Percentiles rank a stretch among this genome's conserved stretches.
Conservation (phyloP, 1,140 invertebrate genomes). For the Acromyrmex heyeri region DNA sequence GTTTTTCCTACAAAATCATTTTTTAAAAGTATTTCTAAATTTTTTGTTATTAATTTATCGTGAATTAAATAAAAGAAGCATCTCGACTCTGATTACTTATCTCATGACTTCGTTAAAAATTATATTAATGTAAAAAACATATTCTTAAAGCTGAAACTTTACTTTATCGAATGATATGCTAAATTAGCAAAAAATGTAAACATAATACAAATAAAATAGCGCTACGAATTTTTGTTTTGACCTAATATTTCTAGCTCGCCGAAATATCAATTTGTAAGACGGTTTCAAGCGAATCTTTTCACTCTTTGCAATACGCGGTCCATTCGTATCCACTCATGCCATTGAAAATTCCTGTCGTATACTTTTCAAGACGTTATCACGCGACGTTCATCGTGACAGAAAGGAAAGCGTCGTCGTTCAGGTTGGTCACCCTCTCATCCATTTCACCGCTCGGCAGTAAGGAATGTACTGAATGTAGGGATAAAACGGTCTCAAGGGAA, state of each 20-base stretch:
- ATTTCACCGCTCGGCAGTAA: background rate
- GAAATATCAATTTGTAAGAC: slow-evolving; percentile 29
- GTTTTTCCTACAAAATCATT: no score
- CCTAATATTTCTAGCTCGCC: background rate
- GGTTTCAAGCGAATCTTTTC: slow-evolving; percentile 18
- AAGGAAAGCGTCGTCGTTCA: slow-evolving; percentile 22
- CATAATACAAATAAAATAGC: no score
- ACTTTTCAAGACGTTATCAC: slow-evolving; percentile 10
- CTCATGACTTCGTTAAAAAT: no score
- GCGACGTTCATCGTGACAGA: slow-evolving; percentile 16
- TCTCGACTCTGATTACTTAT: no score
- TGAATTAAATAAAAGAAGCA: no score
- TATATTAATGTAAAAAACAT: no score
- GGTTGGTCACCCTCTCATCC: slow-evolving; percentile 20
- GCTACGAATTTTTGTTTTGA: no score
- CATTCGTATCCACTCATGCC: background rate
- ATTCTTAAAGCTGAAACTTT: no score
- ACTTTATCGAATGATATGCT: no score
- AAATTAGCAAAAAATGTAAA: no score
- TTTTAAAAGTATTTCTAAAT: no score
- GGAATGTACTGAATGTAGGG: background rate
- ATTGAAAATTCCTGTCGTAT: slow-evolving; percentile 24
- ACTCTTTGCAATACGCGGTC: background rate
- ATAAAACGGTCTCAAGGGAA: slow-evolving; percentile 46
- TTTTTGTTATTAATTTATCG: no score